Evolutionary conservation across 2,888 invertebrate species (phyloP).

Genomic region (Stenoptilia bipunctidactyla): DNA sequence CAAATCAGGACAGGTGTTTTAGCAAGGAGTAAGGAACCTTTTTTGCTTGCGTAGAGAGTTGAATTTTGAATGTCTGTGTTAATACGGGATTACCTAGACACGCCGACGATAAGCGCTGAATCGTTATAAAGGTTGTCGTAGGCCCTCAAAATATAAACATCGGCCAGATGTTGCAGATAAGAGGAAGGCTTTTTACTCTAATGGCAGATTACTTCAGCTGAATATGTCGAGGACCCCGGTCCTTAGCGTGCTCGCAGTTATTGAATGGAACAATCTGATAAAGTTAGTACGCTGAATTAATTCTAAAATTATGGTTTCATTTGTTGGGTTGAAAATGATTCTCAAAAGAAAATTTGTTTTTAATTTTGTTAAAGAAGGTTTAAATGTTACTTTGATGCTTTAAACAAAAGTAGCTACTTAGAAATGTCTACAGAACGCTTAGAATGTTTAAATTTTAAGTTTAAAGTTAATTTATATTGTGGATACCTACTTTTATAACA

Average conservation of each 20-base stretch:
- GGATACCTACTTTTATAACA: too few relatives aligned
- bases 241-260: slow-evolving; percentile 34
- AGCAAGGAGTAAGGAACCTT: slow-evolving; percentile 7
- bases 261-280: slow-evolving; percentile 38
- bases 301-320: background rate
- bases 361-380: too few relatives aligned
- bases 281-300: slow-evolving; percentile 4
- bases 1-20: slow-evolving; percentile 26
- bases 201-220: slow-evolving; percentile 59
- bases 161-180: slow-evolving; percentile 66
- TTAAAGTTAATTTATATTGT: too few relatives aligned
- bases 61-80: background rate
- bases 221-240: slow-evolving; percentile 32
- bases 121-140: slow-evolving; percentile 65
- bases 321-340: too few relatives aligned
- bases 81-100: slow-evolving; percentile 49
- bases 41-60: background rate
- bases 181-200: slow-evolving; percentile 58
- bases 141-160: slow-evolving; percentile 68
- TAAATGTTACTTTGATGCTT: too few relatives aligned
- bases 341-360: too few relatives aligned
- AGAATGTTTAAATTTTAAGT: too few relatives aligned
- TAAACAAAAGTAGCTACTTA: too few relatives aligned
- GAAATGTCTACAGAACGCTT: too few relatives aligned
- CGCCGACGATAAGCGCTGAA: slow-evolving; percentile 55